A percentile compares a stretch with the other conserved stretches of the same genome.
phyloP scores from a whole-genome alignment of 1,140 invertebrate genomes.

The Drosophila ironensis region DNA sequence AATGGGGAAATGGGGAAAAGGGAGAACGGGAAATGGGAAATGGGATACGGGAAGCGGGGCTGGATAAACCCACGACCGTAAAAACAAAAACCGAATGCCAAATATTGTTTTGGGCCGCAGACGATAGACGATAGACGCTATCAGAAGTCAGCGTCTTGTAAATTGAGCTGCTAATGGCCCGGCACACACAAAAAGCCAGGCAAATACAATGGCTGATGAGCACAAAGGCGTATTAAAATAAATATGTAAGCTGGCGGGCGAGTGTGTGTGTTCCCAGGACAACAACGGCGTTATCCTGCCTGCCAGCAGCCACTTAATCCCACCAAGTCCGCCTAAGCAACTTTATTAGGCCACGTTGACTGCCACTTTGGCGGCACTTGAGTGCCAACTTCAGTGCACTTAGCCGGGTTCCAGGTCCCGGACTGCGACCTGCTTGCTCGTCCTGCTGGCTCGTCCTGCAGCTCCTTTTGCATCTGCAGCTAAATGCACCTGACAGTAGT shows the following conservation, averaged over 20 bases:
- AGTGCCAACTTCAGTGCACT: slow-evolving; percentile 75
- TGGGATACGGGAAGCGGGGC: not conserved
- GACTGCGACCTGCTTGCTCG: slow-evolving; percentile 14
- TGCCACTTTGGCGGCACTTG: slow-evolving; percentile 71
- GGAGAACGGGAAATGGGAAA: not conserved
- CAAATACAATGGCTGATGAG: slow-evolving; percentile 42
- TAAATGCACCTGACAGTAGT: slow-evolving; percentile 61
- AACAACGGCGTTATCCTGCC: slow-evolving; percentile 21
- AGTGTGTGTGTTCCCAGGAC: slow-evolving; percentile 15
- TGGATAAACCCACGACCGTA: not conserved
- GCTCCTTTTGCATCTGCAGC: slow-evolving; percentile 4
- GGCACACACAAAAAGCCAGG: slow-evolving; percentile 31
- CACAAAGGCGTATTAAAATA: slow-evolving; percentile 48
- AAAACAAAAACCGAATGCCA: slow-evolving; percentile 44
- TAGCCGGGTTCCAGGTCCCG: slow-evolving; percentile 20
- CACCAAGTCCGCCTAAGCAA: slow-evolving; percentile 55
- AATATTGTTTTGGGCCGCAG: slow-evolving; percentile 65
- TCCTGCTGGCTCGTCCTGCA: slow-evolving; percentile 2
- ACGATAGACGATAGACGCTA: slow-evolving; percentile 18
- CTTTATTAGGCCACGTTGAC: slow-evolving; percentile 79
- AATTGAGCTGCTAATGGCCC: slow-evolving; percentile 74
- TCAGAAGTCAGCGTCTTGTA: slow-evolving; percentile 46
- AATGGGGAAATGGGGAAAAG: not conserved
- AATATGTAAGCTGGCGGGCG: slow-evolving; percentile 10
- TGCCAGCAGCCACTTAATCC: slow-evolving; percentile 40